Evolutionary conservation across 2,888 invertebrate species (phyloP), one percentile per base, ranked within the genome.

Genomic region (Lobophora halterata): DNA sequence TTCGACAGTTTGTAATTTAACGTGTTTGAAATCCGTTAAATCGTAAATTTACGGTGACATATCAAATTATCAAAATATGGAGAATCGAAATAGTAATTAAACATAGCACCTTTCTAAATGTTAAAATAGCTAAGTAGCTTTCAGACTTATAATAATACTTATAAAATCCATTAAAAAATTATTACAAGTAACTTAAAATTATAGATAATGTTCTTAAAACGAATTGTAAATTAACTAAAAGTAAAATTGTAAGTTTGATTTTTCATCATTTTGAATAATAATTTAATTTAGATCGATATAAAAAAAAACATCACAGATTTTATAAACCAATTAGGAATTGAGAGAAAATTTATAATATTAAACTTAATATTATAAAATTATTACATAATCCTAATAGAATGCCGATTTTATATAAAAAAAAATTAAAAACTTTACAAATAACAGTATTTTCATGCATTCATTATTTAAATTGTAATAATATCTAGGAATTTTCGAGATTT

Each of bases 131-230:
- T 14, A 6, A 6, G 6, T 8, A 9, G 23, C 2, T 23, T 6
- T 40, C 40, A 40, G 25, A 40, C 34, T 34, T 40, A 40, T 5
- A 34, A 29, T 19, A 33, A 33, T 28, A 39, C 39, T 33, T 32
- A 28, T 11, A 41, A 13, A 32, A 26, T 5, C 5, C n/a, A 32
- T 14, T 17, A 24, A 5, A n/a, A n/a, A 5, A 17, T 3, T 8
- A 16, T 16, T 14, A 16, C 1, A 30, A 11, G n/a, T n/a, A n/a
- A 7, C 31, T 17, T 23, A 24, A 23, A n/a, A n/a, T n/a, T n/a
- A n/a, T n/a, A n/a, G n/a, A n/a, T n/a, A n/a, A n/a, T n/a, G n/a
- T n/a, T n/a, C n/a, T n/a, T n/a, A n/a, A n/a, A n/a, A n/a, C n/a
- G n/a, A n/a, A n/a, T n/a, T n/a, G n/a, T n/a, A n/a, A n/a, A n/a